phyloP scores from a whole-genome alignment of 2,113 vertebrate genomes.

The Nothocercus julius region DNA sequence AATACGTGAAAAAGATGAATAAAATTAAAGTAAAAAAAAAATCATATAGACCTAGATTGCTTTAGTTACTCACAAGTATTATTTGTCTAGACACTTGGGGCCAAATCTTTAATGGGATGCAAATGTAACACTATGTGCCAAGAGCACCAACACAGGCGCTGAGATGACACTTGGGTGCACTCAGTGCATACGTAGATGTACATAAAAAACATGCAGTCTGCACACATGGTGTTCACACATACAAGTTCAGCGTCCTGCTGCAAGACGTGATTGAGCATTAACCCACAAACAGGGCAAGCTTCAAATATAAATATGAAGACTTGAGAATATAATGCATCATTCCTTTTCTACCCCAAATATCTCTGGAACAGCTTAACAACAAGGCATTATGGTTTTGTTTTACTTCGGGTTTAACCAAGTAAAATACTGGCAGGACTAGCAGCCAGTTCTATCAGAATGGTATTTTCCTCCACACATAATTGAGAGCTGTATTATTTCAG shows the following conservation, averaged over 20 bases:
- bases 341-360: background rate
- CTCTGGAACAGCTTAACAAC: background rate
- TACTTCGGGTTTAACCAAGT: no score
- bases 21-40: constrained; percentile 44
- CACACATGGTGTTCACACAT: background rate
- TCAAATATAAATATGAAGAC: background rate
- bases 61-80: background rate
- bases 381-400: background rate
- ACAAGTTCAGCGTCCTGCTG: background rate
- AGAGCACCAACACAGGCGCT: background rate
- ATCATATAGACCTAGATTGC: background rate
- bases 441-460: background rate
- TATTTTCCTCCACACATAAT: background rate
- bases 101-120: background rate
- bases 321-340: background rate
- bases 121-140: background rate
- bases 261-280: background rate
- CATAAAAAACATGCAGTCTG: background rate
- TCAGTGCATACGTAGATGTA: background rate
- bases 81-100: background rate
- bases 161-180: background rate
- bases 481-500: background rate
- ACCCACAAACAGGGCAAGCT: background rate
- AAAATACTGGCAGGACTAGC: background rate
- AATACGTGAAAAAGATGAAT: constrained; percentile 45